Base-by-base conservation (phyloP, 2,888 invertebrate species). In the Koerneria pararmatus region DNA sequence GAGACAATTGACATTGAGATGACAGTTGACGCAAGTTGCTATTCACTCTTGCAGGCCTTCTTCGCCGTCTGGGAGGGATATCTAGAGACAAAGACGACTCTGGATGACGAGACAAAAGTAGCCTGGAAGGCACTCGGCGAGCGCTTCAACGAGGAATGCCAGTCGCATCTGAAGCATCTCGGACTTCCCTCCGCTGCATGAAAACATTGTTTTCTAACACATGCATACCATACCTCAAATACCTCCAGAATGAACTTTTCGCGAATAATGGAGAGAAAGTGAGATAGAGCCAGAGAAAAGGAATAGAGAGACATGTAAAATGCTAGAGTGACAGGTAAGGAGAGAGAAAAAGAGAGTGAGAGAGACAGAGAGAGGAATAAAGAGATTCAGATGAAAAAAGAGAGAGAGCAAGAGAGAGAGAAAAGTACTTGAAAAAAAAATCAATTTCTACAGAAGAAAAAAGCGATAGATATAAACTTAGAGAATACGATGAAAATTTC, bases 111-210 rank as follows among this genome's bases (percentile, higher is more conserved):
- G 54, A 74, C 66, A 15, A 72, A 74, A 60, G 68, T 71, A 15
- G 81, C 80, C 1, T 81, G 81, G 81, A 70, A 69, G 57, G 53
- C 72, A 56, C 67, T 81, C 41, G 80, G 79, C 31, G 71, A 78
- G 27, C 53, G 64, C 15, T 76, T 74, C 71, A 73, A 76, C 59
- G 74, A 60, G 15, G 76, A 76, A 51, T 68, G 69, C 58, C 76
- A 74, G 56, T 51, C n/a, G 11, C 76, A 76, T 51, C 70, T 76
- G 63, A 74, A 72, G 68, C 69, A 69, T 53, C 62, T 64, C 53
- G 69, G 67, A 46, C 70, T 74, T 27, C 74, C 76, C 32, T 67
- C 74, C 27, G 62, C 53, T 8, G 32, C 22, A 60, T 29, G 2
- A 32, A n/a, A n/a, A n/a, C n/a, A n/a, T n/a, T n/a, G n/a, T n/a